Evolutionary conservation across 2,888 invertebrate genomes (phyloP), one percentile per base, ranked within the genome.

Genomic region (Anthrax anthrax): DNA sequence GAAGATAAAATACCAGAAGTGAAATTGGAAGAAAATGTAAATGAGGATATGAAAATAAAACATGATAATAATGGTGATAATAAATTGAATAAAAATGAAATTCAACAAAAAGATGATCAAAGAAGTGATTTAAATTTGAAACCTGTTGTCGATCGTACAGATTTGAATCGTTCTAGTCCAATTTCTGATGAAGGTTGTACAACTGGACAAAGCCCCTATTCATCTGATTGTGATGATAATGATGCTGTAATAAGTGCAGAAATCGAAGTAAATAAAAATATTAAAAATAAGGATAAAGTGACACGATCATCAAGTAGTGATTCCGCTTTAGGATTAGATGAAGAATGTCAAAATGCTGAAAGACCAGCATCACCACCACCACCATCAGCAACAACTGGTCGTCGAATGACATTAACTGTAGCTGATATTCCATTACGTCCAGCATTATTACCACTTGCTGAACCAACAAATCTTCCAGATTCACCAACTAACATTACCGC

Each of bases 401-500:
- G 67, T 12, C 59, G 69, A 46, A 61, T 64, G 61, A 68, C 69
- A 16, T 50, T 68, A 32, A 68, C 69, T 0, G 66, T 68, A 5
- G 60, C 66, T 4, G 69, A 68, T 55, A 57, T 68, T 40, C 69
- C 69, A 8, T 44, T 68, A 36, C 56, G 68, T 2, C 60, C 68
- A 12, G 66, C 68, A 0, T 50, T 68, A 5, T 47, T 68, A 43
- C 67, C 67, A 0, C 50, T 68, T 32, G 65, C 69, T 3, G 68
- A 68, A 50, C 68, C 68, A 3, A 66, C 60, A 3, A 56, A 60
- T 4, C 52, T 68, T 49, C 60, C 65, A 3, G 67, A 67, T 37
- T 64, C 67, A 3, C 60, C 64, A 2, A n/a, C n/a, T n/a, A n/a
- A n/a, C n/a, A n/a, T n/a, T n/a, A n/a, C n/a, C n/a, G n/a, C n/a